Evolutionary conservation across 2,888 invertebrate species (phyloP).

Genomic region (Aporophyla nigra): DNA sequence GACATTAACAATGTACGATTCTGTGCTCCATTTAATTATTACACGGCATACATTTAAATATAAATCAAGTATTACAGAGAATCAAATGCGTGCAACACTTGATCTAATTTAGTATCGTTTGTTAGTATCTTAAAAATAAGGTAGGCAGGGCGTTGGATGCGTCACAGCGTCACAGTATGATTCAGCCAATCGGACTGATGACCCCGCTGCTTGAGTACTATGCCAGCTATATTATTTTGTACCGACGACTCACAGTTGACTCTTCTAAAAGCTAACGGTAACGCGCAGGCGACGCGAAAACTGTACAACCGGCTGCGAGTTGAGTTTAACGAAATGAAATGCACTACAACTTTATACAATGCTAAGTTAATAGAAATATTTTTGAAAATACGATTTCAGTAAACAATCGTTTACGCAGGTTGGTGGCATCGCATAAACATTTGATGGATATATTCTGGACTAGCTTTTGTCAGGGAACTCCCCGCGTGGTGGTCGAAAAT

Average conservation of each 20-base stretch:
- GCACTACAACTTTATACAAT: constrained; percentile 2
- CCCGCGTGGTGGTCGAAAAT: too few relatives aligned
- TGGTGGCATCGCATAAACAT: background rate
- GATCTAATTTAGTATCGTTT: constrained; percentile 42
- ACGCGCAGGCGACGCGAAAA: constrained; percentile 69
- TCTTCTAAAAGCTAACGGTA: constrained; percentile 83
- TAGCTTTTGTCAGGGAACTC: too few relatives aligned
- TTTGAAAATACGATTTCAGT: background rate
- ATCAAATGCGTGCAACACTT: constrained; percentile 40
- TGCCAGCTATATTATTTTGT: constrained; percentile 72
- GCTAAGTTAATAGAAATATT: background rate
- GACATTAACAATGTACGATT: constrained; percentile 37
- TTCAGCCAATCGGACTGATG: constrained; percentile 82
- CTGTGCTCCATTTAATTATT: constrained; percentile 44
- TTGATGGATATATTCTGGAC: constrained; percentile 3
- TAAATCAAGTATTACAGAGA: constrained; percentile 26
- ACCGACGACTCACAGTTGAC: constrained; percentile 73
- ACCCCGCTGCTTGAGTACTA: constrained; percentile 76
- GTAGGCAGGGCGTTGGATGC: constrained; percentile 59
- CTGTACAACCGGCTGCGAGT: constrained; percentile 69
- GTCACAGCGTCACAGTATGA: constrained; percentile 74
- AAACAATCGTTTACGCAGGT: background rate
- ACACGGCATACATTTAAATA: constrained; percentile 38
- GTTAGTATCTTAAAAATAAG: constrained; percentile 57
- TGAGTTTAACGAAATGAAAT: constrained; percentile 67